Conservation (phyloP, 2,797 vertebrate genomes). For the Distichodus sexfasciatus region DNA sequence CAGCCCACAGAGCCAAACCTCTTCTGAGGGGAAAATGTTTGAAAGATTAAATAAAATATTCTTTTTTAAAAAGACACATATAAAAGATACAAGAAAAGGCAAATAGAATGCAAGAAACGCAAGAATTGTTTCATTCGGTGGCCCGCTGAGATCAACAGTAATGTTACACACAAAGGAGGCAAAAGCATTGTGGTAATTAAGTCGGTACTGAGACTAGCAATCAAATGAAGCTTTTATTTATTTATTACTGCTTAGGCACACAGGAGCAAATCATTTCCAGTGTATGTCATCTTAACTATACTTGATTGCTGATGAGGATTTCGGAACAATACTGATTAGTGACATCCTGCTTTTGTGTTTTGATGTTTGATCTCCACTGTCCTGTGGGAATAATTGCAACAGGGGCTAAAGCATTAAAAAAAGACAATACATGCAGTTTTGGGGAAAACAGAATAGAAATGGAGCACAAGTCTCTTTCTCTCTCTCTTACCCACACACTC, state of each 20-base stretch:
- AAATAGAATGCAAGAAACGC: neutral
- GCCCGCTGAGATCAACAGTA: neutral
- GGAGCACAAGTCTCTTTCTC: no score
- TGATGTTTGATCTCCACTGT: no score
- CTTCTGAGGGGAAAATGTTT: constrained; percentile 30
- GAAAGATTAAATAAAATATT: neutral
- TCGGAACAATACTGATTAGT: no score
- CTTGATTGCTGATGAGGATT: no score
- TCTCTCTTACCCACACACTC: neutral
- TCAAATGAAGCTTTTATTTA: neutral
- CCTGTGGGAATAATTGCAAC: no score
- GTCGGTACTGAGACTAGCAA: neutral
- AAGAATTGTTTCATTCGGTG: neutral
- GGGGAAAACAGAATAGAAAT: no score
- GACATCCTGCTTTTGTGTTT: no score
- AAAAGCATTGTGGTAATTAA: neutral
- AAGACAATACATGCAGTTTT: no score
- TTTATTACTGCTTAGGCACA: no score
- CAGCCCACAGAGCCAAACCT: constrained; percentile 7
- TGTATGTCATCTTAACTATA: no score
- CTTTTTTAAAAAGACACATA: neutral
- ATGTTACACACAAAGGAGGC: neutral
- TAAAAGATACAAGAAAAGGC: neutral
- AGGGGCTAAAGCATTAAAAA: no score
- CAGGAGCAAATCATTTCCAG: no score